These are phyloP conservation scores for Hyppa rectilinea DNA, from an alignment of 2,888 invertebrate species.

Conservation along the genomic window DNA sequence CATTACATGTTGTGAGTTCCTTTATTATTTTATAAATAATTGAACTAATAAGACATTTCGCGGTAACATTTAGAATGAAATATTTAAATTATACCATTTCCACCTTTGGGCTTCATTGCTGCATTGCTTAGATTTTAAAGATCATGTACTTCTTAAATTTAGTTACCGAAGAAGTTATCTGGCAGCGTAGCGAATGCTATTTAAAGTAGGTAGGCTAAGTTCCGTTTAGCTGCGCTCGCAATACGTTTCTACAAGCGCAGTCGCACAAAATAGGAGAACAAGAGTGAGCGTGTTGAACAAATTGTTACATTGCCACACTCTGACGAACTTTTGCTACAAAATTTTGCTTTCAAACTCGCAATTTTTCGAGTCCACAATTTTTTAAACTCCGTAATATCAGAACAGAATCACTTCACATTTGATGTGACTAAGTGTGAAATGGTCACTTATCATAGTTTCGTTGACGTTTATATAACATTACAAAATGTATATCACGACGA, in stretches of 20 bases:
- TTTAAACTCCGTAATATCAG: constrained; percentile 4
- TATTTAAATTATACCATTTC: constrained; percentile 46
- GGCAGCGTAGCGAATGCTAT: constrained; percentile 11
- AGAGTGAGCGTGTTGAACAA: constrained; percentile 36
- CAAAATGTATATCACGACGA: constrained; percentile 53
- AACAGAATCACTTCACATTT: constrained; percentile 24
- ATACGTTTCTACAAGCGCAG: constrained; percentile 15
- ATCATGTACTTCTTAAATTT: background rate
- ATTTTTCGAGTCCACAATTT: background rate
- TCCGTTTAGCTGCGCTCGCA: constrained; percentile 13
- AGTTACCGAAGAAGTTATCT: constrained; percentile 10
- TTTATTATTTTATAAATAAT: constrained; percentile 57
- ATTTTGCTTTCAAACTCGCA: background rate
- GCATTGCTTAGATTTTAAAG: constrained; percentile 14
- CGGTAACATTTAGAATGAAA: constrained; percentile 56
- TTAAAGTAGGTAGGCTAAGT: constrained; percentile 15
- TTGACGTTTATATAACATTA: constrained; percentile 49
- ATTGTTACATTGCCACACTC: constrained; percentile 16
- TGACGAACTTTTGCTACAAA: constrained; percentile 10
- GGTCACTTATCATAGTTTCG: constrained; percentile 60
- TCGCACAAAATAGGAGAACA: constrained; percentile 15
- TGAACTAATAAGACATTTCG: constrained; percentile 69
- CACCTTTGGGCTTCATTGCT: constrained; percentile 22
- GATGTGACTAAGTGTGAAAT: constrained; percentile 35
- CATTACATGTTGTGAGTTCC: constrained; percentile 49